These are phyloP conservation scores for Ciconia boyciana DNA, from an alignment of 2,113 vertebrate genomes.

Conservation along the genomic window DNA sequence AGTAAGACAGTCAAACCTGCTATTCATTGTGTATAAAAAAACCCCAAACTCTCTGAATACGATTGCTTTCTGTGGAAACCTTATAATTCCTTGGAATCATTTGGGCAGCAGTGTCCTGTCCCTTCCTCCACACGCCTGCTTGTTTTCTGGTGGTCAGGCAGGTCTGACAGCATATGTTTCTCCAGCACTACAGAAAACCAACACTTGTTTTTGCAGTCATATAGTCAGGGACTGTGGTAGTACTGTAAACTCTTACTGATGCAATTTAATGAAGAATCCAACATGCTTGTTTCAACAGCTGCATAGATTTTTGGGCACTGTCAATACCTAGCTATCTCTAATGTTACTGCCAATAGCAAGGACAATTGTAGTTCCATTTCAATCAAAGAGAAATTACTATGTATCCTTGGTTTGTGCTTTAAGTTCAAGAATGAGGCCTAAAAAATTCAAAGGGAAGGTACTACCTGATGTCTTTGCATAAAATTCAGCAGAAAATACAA, in stretches of 20 bases:
- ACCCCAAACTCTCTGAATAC: rapidly evolving
- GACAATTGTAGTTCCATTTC: neutral
- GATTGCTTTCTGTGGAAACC: neutral
- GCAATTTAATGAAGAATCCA: neutral
- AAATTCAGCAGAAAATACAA: neutral
- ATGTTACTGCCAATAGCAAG: neutral
- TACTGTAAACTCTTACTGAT: neutral
- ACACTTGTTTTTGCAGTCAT: neutral
- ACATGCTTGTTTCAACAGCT: neutral
- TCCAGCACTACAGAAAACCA: neutral
- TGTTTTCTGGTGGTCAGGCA: neutral
- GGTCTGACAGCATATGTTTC: neutral
- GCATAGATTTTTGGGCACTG: neutral
- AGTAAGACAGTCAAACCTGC: neutral
- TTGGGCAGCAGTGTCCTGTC: neutral
- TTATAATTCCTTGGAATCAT: neutral
- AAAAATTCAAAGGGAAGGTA: neutral
- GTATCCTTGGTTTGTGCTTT: neutral
- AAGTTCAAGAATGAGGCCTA: neutral
- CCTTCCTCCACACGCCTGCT: rapidly evolving
- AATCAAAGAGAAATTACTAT: neutral
- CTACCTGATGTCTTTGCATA: neutral
- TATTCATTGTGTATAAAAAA: neutral
- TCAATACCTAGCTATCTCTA: neutral
- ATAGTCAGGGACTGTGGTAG: neutral